Percentiles rank a stretch among this genome's conserved stretches.
Conservation (phyloP, 1,140 invertebrate genomes). For the Idris sp. region DNA sequence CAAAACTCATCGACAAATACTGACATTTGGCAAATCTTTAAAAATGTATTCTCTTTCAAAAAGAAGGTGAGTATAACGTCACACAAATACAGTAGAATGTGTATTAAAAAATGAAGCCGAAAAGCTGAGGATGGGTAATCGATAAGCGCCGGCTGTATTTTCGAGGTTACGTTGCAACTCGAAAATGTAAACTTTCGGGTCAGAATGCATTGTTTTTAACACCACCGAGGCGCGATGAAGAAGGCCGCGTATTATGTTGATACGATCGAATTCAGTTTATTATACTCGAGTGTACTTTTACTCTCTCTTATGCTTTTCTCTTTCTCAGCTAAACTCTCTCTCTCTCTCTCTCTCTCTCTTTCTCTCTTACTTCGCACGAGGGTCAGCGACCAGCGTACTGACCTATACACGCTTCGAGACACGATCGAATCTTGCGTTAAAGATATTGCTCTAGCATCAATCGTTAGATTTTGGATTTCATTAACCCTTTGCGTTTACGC, state of each 20-base stretch:
- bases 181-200: constrained; percentile 30
- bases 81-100: too few species aligned
- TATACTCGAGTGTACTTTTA: constrained; percentile 73
- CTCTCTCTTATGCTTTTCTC: constrained; percentile 7
- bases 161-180: constrained; percentile 8
- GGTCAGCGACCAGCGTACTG: constrained; percentile 76
- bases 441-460: constrained; percentile 43
- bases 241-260: constrained; percentile 56
- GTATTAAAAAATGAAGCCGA: too few species aligned
- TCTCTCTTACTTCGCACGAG: constrained; percentile 48
- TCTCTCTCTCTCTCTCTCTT: constrained; percentile 6
- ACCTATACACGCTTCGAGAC: constrained; percentile 68
- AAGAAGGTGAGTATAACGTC: too few species aligned
- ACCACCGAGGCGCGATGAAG: constrained; percentile 29
- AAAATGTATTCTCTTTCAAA: too few species aligned
- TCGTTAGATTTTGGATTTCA: constrained; percentile 8
- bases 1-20: too few species aligned
- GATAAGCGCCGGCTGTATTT: constrained; percentile 6
- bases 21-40: too few species aligned
- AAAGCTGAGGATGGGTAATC: too few species aligned
- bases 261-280: constrained; percentile 78
- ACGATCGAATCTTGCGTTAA: constrained; percentile 62
- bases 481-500: not conserved
- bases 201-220: constrained; percentile 28
- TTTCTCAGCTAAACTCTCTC: not conserved